Base-by-base conservation (phyloP, 2,113 vertebrate species). In the Strix aluco region DNA sequence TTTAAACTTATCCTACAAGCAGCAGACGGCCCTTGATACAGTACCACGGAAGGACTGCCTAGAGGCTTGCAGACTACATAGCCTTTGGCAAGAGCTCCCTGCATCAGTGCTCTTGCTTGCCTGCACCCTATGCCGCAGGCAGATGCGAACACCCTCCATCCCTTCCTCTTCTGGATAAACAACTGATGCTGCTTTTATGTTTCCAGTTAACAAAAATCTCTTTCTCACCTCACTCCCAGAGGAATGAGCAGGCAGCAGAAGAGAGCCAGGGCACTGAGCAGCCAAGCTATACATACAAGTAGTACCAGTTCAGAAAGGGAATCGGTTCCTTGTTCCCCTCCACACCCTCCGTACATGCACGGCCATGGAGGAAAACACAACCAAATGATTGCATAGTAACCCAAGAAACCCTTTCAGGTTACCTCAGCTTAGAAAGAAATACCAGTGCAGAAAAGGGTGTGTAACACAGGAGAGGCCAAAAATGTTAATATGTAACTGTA, bases 371-470 rank as follows among this genome's bases (percentile, higher is more conserved):
- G 23, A 52, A 81, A 96, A 90, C 74, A 70, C 66, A 75, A 83
- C 66, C 55, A 55, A 92, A 11, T 67, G 79, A 94, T 80, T 96
- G 94, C 90, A 93, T 55, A 58, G 96, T 92, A 93, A 95, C 85
- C 90, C 94, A 97, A 96, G 94, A 96, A 93, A 94, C 75, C 81
- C 91, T 92, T 86, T 95, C 93, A 93, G 63, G 88, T 78, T 90
- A 86, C 93, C 63, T 90, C 89, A 84, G 75, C 38, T 89, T n/a
- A 51, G 67, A 96, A 90, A 96, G 91, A 92, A 94, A 96, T 61
- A 77, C 81, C 92, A 90, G 18, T 1, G 36, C 88, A 94, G 38
- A 94, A 81, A 88, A 92, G 92, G 89, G 91, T 30, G 97, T 96
- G 88, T 85, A 88, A 92, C 47, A 57, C 10, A 86, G 38, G 59